Percentiles rank a stretch among this genome's conserved stretches.
Conservation (phyloP, 1,140 invertebrate species). For the Bombus fervidus region DNA sequence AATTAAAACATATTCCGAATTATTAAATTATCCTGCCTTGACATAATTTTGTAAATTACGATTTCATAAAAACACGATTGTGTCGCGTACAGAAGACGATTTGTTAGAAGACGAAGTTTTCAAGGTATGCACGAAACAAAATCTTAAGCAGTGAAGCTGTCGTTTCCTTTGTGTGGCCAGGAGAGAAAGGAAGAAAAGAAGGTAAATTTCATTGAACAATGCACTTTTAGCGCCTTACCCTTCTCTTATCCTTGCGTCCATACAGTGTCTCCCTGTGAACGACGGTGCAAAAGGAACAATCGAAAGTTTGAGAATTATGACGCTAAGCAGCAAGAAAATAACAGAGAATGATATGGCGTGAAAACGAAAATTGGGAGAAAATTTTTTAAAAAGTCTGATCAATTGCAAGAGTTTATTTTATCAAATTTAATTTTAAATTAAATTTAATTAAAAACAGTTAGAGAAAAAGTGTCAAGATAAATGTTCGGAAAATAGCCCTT, state of each 20-base stretch:
- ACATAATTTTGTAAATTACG: not conserved
- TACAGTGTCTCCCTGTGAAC: not conserved
- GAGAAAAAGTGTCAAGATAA: too few species aligned
- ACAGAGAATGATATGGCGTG: not conserved
- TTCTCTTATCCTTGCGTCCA: slow-evolving; percentile 2
- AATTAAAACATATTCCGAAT: too few species aligned
- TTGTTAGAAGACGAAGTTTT: not conserved
- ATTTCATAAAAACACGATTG: not conserved
- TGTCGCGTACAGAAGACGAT: too few species aligned
- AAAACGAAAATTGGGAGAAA: not conserved
- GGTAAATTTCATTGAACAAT: not conserved
- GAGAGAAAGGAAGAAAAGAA: too few species aligned
- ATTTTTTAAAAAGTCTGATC: not conserved
- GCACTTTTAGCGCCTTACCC: not conserved
- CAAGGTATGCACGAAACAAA: too few species aligned
- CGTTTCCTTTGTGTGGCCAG: not conserved
- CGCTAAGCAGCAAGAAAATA: not conserved
- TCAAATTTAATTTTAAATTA: too few species aligned
- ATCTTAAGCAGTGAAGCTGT: not conserved
- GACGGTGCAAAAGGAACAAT: not conserved
- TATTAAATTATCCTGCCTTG: too few species aligned
- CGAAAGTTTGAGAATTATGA: not conserved
- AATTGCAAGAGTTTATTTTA: too few species aligned
- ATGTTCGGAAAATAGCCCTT: too few species aligned
- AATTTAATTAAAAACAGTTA: too few species aligned